These are phyloP conservation scores for Drosophila austrosaltans DNA, from an alignment of 2,888 invertebrate species.

Conservation along the genomic window DNA sequence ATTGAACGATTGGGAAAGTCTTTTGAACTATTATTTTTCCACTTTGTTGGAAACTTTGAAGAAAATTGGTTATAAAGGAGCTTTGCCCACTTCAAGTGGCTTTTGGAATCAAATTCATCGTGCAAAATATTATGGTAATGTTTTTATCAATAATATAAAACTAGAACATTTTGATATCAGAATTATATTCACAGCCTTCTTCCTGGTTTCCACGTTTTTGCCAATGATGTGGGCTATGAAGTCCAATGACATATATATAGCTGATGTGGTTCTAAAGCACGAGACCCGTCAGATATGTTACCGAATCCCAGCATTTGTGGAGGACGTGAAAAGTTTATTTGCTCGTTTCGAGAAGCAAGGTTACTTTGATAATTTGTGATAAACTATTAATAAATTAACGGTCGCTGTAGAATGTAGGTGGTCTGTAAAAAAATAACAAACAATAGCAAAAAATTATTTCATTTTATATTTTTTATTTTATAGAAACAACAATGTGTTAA, in stretches of 20 bases:
- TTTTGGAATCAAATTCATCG: conserved; percentile 56
- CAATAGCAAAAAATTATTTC: too few relatives aligned
- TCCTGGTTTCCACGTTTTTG: conserved; percentile 55
- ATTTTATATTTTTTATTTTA: too few relatives aligned
- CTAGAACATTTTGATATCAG: neutral
- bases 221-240: conserved; percentile 48
- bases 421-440: too few relatives aligned
- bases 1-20: conserved; percentile 45
- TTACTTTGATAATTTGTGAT: conserved; percentile 14
- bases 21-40: conserved; percentile 63
- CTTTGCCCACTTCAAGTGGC: conserved; percentile 54
- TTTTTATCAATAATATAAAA: neutral
- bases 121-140: conserved; percentile 60
- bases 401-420: too few relatives aligned
- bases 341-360: conserved; percentile 21
- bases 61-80: conserved; percentile 32
- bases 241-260: conserved; percentile 36
- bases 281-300: conserved; percentile 22
- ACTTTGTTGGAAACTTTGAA: conserved; percentile 48
- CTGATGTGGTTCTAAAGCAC: conserved; percentile 41
- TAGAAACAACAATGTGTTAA: too few relatives aligned
- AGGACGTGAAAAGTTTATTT: conserved; percentile 36
- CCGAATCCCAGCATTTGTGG: conserved; percentile 29
- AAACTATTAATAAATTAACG: too few relatives aligned
- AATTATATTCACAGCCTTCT: conserved; percentile 49